Percentiles rank a stretch among this genome's conserved stretches.
These are phyloP conservation scores for Acanthoscelides obtectus DNA, from an alignment of 2,888 invertebrate species.

Conservation along the genomic window DNA sequence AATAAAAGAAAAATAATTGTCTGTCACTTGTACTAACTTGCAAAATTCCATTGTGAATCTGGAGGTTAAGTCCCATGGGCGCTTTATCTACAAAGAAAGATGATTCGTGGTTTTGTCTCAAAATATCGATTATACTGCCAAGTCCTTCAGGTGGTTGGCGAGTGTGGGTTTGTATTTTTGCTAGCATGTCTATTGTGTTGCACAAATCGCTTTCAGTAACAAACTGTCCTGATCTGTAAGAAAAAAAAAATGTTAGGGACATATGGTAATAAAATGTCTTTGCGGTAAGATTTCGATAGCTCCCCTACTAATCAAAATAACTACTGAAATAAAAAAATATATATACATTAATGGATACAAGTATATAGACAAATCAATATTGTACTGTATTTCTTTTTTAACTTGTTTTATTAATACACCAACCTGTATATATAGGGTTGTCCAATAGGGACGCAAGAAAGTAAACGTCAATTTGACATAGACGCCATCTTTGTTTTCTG, in stretches of 20 bases:
- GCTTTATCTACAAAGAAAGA: constrained; percentile 72
- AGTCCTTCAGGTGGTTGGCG: constrained; percentile 81
- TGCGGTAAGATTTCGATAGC: too few relatives aligned
- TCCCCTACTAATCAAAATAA: constrained; percentile 1
- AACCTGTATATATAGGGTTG: too few relatives aligned
- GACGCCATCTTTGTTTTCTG: too few relatives aligned
- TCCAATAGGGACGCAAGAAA: too few relatives aligned
- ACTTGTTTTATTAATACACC: too few relatives aligned
- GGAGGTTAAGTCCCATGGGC: constrained; percentile 75
- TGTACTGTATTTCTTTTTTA: too few relatives aligned
- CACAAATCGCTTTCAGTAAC: constrained; percentile 81
- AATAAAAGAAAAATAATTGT: background rate
- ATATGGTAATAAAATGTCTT: background rate
- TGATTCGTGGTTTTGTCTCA: constrained; percentile 69
- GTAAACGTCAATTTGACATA: too few relatives aligned
- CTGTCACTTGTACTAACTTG: constrained; percentile 66
- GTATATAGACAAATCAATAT: too few relatives aligned
- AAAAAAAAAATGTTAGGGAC: constrained; percentile 4
- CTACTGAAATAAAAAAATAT: background rate
- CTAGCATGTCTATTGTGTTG: constrained; percentile 81
- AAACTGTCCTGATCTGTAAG: constrained; percentile 64
- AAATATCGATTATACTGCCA: constrained; percentile 72
- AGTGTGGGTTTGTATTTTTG: constrained; percentile 69
- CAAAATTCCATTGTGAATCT: constrained; percentile 89
- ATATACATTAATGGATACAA: too few relatives aligned